Evolutionary conservation across 2,888 invertebrate species (phyloP).

Genomic region (Escarpia spicata): DNA sequence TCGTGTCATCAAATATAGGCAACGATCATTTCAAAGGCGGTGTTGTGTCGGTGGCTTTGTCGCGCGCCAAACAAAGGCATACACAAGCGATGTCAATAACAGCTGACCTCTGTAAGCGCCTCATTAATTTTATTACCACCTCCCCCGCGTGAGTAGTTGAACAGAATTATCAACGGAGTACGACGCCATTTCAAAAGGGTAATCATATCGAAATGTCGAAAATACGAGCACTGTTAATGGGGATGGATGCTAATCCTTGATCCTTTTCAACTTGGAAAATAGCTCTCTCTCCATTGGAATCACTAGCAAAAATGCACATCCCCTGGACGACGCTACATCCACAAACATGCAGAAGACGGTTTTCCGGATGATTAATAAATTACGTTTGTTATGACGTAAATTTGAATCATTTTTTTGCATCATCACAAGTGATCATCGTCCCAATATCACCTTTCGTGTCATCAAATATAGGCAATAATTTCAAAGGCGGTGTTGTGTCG

Average conservation of each 20-base stretch:
- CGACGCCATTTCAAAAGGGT: background rate
- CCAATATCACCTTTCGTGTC: background rate
- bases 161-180: background rate
- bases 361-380: no score
- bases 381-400: no score
- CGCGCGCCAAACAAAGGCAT: no score
- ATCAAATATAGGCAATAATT: background rate
- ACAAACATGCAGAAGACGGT: no score
- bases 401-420: no score
- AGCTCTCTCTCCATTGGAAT: no score
- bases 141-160: background rate
- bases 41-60: background rate
- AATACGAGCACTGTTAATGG: background rate
- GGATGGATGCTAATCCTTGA: no score
- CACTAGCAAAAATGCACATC: no score
- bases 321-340: no score
- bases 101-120: background rate
- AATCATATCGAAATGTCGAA: background rate
- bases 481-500: background rate
- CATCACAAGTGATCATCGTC: background rate
- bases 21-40: background rate
- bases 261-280: no score
- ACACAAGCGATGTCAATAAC: no score
- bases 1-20: conserved; percentile 14
- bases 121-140: background rate